Evolutionary conservation across 2,888 invertebrate species (phyloP).

Genomic region (Drosophila nr. perissopoda): DNA sequence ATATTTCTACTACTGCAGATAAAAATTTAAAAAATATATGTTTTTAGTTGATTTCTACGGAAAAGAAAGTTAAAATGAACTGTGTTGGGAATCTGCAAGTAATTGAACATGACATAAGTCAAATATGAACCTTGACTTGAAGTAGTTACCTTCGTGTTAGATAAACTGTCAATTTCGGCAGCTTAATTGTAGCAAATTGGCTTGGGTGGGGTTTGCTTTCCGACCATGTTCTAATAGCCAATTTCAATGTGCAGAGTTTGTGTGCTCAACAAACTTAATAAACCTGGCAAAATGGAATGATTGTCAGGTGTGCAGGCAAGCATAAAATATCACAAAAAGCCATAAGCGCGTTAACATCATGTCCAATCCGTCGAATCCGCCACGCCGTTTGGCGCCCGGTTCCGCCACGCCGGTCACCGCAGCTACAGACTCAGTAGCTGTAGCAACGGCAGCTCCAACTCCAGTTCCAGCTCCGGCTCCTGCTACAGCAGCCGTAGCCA

Average conservation of each 20-base stretch:
- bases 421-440: slow-evolving; percentile 9
- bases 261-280: slow-evolving; percentile 24
- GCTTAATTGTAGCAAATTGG: slow-evolving; percentile 57
- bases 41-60: neutral
- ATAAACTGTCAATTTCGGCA: slow-evolving; percentile 41
- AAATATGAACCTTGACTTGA: neutral
- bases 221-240: slow-evolving; percentile 38
- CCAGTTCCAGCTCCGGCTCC: neutral
- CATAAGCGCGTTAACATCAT: slow-evolving; percentile 53
- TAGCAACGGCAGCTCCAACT: neutral
- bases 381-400: slow-evolving; percentile 75
- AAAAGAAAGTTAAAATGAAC: neutral
- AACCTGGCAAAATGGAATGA: slow-evolving; percentile 44
- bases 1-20: neutral
- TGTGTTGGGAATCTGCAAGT: neutral
- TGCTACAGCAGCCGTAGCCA: slow-evolving; percentile 36
- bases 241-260: slow-evolving; percentile 34
- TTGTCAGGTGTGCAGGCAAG: slow-evolving; percentile 29
- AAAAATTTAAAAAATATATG: neutral
- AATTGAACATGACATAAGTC: neutral
- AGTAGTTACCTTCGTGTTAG: neutral
- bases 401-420: slow-evolving; percentile 70
- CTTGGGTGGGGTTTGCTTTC: slow-evolving; percentile 27
- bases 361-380: slow-evolving; percentile 70
- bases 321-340: slow-evolving; percentile 24